Evolutionary conservation across 2,113 vertebrate species (phyloP).

Genomic region (Dendropsophus ebraccatus): DNA sequence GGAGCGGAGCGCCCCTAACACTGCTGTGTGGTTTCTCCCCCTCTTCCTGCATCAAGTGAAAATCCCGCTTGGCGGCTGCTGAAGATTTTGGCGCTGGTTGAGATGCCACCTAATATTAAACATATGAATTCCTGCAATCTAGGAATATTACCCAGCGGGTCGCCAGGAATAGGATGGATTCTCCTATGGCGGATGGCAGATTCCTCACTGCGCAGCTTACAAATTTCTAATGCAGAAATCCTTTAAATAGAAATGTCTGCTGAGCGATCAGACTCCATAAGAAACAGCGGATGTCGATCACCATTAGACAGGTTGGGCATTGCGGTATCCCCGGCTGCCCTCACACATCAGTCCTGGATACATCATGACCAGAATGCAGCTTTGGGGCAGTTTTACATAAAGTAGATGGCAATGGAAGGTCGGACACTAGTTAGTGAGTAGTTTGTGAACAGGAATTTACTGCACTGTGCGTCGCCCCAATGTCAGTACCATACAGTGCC

Average conservation of each 20-base stretch:
- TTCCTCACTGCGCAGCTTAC: not conserved
- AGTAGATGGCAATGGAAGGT: too few species aligned
- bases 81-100: not conserved
- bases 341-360: too few species aligned
- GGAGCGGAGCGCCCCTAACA: not conserved
- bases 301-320: not conserved
- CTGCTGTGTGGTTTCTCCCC: too few species aligned
- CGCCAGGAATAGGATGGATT: not conserved
- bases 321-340: too few species aligned
- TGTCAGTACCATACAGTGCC: too few species aligned
- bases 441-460: too few species aligned
- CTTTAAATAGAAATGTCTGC: not conserved
- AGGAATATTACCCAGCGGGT: not conserved
- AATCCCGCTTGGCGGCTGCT: not conserved
- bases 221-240: not conserved
- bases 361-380: too few species aligned
- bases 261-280: not conserved
- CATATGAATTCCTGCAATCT: not conserved
- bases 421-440: too few species aligned
- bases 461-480: too few species aligned
- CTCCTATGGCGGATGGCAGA: not conserved
- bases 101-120: slow-evolving; percentile 20
- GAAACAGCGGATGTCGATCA: not conserved
- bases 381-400: too few species aligned
- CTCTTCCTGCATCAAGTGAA: not conserved